A percentile compares a stretch with the other conserved stretches of the same genome.
Conservation (phyloP, 2,797 vertebrate genomes). For the Bucorvus abyssinicus region DNA sequence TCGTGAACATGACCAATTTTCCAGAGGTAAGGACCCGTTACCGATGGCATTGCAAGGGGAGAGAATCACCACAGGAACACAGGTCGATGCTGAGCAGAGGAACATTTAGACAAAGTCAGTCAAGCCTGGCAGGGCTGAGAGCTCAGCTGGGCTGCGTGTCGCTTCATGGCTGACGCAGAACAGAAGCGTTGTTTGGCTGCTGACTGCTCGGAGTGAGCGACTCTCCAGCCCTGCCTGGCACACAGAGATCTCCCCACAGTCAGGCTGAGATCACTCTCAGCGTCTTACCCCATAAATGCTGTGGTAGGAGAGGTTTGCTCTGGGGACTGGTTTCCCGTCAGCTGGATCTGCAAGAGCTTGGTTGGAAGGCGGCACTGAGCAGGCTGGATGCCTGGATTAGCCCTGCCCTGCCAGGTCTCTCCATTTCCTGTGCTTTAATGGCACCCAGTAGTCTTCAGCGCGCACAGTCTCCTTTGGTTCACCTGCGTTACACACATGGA, state of each 20-base stretch:
- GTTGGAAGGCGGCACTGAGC: neutral
- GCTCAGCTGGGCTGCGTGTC: neutral
- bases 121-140: neutral
- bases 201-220: accelerated
- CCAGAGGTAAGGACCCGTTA: constrained; percentile 85
- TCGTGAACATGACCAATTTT: constrained; percentile 92
- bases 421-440: neutral
- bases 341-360: neutral
- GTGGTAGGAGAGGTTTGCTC: neutral
- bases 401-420: neutral
- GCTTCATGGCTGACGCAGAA: neutral
- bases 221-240: neutral
- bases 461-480: neutral
- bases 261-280: neutral
- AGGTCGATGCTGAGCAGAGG: constrained; percentile 8
- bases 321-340: neutral
- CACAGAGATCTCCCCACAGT: neutral
- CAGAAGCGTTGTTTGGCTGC: neutral
- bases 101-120: neutral
- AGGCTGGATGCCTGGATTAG: neutral
- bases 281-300: neutral
- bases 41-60: neutral
- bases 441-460: neutral
- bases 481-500: neutral
- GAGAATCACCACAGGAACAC: neutral